A percentile compares a stretch with the other conserved stretches of the same genome.
phyloP scores from a whole-genome alignment of 2,888 invertebrate species.

The Mimachlamys varia region DNA sequence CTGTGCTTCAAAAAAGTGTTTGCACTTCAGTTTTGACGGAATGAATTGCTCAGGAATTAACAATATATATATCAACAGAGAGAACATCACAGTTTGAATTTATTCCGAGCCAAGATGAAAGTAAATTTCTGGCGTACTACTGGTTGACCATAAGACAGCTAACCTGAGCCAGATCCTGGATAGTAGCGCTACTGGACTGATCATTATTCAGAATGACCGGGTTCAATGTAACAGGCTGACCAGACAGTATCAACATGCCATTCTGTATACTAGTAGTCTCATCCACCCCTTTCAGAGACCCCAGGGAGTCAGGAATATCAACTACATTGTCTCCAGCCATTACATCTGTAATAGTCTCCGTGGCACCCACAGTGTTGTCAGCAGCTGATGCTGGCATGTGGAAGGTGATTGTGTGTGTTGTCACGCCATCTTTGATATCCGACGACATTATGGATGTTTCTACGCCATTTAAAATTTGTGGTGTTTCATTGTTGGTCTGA shows the following conservation, averaged over 20 bases:
- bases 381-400: conserved; percentile 58
- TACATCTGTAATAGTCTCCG: conserved; percentile 24
- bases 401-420: conserved; percentile 72
- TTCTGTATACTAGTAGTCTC: conserved; percentile 11
- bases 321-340: neutral
- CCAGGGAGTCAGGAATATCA: neutral
- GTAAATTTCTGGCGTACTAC: neutral
- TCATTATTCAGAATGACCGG: neutral
- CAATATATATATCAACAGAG: too few relatives aligned
- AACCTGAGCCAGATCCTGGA: conserved; percentile 52
- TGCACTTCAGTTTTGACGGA: too few relatives aligned
- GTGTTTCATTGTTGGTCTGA: conserved; percentile 39
- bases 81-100: too few relatives aligned
- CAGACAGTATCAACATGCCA: conserved; percentile 10
- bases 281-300: neutral
- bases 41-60: too few relatives aligned
- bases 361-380: conserved; percentile 10
- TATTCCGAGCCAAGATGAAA: too few relatives aligned
- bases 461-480: conserved; percentile 46
- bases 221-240: neutral
- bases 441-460: conserved; percentile 59
- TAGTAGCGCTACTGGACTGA: conserved; percentile 43
- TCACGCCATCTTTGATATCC: conserved; percentile 64
- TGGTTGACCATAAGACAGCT: conserved; percentile 46
- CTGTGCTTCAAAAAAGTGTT: too few relatives aligned